These are phyloP conservation scores for Crypturellus tataupa DNA, from an alignment of 2,797 vertebrate species.

Conservation along the genomic window DNA sequence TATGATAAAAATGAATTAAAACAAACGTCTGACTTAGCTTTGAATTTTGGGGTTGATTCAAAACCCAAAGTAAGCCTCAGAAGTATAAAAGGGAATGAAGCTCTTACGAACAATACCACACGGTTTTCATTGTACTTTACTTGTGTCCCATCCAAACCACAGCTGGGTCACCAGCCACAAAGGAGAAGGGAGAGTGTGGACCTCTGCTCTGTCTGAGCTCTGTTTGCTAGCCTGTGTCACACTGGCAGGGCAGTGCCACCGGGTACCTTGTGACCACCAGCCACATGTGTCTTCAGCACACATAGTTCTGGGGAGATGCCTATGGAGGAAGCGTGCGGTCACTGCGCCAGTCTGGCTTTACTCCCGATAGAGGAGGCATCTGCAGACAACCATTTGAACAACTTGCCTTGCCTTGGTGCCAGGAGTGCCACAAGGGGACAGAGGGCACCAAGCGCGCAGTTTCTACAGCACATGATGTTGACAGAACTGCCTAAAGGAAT, in stretches of 20 bases:
- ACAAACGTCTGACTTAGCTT: background rate
- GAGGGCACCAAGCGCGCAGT: background rate
- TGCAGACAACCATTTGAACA: background rate
- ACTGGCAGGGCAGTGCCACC: too few relatives aligned
- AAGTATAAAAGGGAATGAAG: background rate
- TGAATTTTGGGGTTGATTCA: slow-evolving; percentile 27
- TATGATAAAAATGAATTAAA: slow-evolving; percentile 44
- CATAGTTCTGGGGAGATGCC: rapidly evolving
- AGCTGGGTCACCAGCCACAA: background rate
- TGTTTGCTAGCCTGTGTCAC: background rate
- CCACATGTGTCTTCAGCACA: background rate
- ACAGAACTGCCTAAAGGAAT: slow-evolving; percentile 14
- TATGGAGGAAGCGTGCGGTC: background rate
- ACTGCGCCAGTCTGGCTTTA: background rate
- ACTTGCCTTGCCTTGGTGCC: background rate
- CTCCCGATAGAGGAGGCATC: background rate
- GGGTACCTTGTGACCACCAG: too few relatives aligned
- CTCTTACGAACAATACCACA: background rate
- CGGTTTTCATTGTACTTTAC: background rate
- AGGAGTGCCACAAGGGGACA: background rate
- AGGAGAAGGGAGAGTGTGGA: rapidly evolving
- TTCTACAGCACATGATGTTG: slow-evolving; percentile 7
- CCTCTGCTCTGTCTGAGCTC: background rate
- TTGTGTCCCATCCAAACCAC: background rate
- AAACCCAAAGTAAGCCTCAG: background rate